Base-by-base conservation (phyloP, 92 coral and sea anemone genomes). In the Porites divaricata region DNA sequence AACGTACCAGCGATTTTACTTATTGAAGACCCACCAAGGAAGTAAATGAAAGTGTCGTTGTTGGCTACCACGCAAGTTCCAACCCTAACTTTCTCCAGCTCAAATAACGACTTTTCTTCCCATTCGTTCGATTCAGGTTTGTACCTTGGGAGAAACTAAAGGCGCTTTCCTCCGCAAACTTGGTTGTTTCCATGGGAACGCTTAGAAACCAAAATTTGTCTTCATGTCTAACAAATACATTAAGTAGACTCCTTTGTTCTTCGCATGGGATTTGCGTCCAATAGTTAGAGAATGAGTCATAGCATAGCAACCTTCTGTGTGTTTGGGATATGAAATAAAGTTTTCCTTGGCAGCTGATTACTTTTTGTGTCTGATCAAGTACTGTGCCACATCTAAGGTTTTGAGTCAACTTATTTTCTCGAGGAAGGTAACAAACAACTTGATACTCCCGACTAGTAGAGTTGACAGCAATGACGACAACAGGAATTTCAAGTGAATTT, bases 401-500 rank as follows among this genome's bases (percentile, higher is more conserved):
- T 13, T 13, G 59, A 15, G 10, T 28, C 74, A 56, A 70, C 10
- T 9, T 70, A 6, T 70, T 11, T 26, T 45, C 54, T 1, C 57
- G 54, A 1, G 74, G 74, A 41, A 16, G 45, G 10, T 70, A 41
- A 41, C 50, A 70, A 3, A 35, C 23, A 35, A 70, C 4, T n/a
- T 35, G 74, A 6, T 70, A 28, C 45, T 45, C 22, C 19, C 2
- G 59, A 11, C 59, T 11, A 54, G 4, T 8, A 54, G 59, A 54
- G 3, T 54, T 54, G 59, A 70, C 12, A 70, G 53, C 17, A 4
- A 19, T 20, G 4, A 70, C 13, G 7, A 26, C 9, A 35, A 70
- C 74, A 35, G 74, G 51, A 15, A 19, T 70, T 53, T 70, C 74
- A 45, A 70, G 74, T 17, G 74, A 35, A 22, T 41, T 70, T 70